A percentile compares a stretch with the other conserved stretches of the same genome.
Evolutionary conservation across 2,113 vertebrate genomes (phyloP).

Genomic region (Pachypanchax playfairii): DNA sequence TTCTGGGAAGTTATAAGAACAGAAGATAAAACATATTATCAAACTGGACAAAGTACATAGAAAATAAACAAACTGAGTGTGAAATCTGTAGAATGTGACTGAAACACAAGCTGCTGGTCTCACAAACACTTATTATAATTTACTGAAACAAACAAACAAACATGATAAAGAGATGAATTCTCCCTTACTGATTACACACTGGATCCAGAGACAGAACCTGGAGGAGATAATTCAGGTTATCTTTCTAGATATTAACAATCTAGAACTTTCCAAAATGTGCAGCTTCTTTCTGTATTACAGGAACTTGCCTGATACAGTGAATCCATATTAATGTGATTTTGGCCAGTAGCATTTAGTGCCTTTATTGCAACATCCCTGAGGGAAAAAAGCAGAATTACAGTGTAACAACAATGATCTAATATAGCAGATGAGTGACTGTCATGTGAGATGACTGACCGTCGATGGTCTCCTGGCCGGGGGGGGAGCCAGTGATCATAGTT

Average conservation of each 20-base stretch:
- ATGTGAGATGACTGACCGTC: conserved; percentile 77
- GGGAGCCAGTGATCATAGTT: conserved; percentile 95
- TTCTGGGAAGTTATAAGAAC: conserved; percentile 45
- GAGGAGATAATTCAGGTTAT: not conserved
- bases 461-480: conserved; percentile 79
- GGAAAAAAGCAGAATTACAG: conserved; percentile 32
- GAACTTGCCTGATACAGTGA: conserved; percentile 85
- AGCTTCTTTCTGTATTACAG: not conserved
- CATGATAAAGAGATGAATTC: not conserved
- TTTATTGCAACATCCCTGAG: conserved; percentile 85
- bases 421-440: not conserved
- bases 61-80: not conserved
- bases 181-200: conserved; percentile 76
- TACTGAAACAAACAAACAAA: not conserved
- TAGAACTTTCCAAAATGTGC: not conserved
- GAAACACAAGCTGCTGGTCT: not conserved
- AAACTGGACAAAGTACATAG: not conserved
- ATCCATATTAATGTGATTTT: conserved; percentile 82
- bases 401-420: not conserved
- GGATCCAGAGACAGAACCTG: conserved; percentile 76
- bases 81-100: not conserved
- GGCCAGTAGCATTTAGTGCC: conserved; percentile 88
- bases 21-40: not conserved
- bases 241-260: not conserved
- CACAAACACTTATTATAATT: too few relatives aligned